These are phyloP conservation scores for Steinernema khuongi DNA, from an alignment of 1,140 invertebrate genomes.

Conservation along the genomic window DNA sequence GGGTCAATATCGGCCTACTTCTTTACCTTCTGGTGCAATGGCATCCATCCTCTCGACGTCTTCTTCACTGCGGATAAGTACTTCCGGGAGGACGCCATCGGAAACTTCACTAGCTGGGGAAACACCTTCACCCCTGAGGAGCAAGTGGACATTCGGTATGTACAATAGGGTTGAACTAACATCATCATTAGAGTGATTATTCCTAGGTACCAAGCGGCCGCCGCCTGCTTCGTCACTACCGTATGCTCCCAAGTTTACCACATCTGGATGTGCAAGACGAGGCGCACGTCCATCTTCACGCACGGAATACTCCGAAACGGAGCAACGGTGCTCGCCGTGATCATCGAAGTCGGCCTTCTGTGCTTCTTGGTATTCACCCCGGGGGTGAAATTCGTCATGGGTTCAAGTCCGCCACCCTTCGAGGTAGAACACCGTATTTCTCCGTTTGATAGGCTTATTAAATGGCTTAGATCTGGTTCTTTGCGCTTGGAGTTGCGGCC, in stretches of 20 bases:
- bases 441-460: background rate
- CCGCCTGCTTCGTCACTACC: conserved; percentile 35
- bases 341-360: conserved; percentile 32
- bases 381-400: conserved; percentile 31
- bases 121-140: conserved; percentile 20
- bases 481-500: conserved; percentile 28
- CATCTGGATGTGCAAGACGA: conserved; percentile 38
- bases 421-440: background rate
- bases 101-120: conserved; percentile 28
- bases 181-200: too few relatives aligned
- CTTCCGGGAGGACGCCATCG: conserved; percentile 24
- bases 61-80: conserved; percentile 24
- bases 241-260: conserved; percentile 31
- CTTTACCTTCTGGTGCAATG: conserved; percentile 18
- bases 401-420: conserved; percentile 28
- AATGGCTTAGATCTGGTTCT: conserved; percentile 27
- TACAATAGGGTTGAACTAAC: too few relatives aligned
- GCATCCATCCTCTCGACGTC: conserved; percentile 29
- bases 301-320: conserved; percentile 28
- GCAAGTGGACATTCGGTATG: conserved; percentile 34
- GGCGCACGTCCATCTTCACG: conserved; percentile 32
- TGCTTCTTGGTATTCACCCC: conserved; percentile 34
- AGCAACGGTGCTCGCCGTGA: conserved; percentile 25
- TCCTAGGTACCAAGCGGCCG: conserved; percentile 35
- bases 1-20: background rate